These are phyloP conservation scores for Heterodera carotae DNA, from an alignment of 1,140 invertebrate species.

Conservation along the genomic window DNA sequence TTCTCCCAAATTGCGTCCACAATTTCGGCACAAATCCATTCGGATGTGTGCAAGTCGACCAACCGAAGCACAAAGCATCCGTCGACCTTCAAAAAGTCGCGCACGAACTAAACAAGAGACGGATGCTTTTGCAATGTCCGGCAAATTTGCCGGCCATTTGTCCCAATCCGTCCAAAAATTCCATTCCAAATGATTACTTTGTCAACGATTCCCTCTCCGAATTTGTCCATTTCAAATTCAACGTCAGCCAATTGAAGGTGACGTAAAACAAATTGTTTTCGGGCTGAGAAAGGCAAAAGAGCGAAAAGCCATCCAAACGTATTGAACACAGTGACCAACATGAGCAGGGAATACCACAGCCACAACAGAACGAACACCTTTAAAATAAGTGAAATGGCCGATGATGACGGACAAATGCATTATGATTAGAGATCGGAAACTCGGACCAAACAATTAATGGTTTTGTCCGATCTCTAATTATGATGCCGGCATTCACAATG, in stretches of 20 bases:
- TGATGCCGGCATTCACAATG: too few relatives aligned
- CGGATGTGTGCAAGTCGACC: conserved; percentile 58
- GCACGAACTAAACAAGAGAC: conserved; percentile 52
- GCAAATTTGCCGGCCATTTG: too few relatives aligned
- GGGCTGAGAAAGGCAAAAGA: conserved; percentile 48
- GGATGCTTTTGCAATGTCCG: background rate
- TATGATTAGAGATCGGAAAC: too few relatives aligned
- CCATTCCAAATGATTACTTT: conserved; percentile 5
- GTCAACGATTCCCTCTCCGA: background rate
- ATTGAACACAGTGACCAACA: conserved; percentile 65
- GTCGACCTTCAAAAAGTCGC: conserved; percentile 62
- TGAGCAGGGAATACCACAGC: conserved; percentile 70
- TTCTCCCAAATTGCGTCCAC: conserved; percentile 39
- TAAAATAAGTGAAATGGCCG: background rate
- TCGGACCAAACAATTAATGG: too few relatives aligned
- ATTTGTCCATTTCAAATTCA: conserved; percentile 39
- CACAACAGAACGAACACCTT: conserved; percentile 67
- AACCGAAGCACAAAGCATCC: conserved; percentile 59
- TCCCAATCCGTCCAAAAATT: too few relatives aligned
- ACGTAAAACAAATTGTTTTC: conserved; percentile 52
- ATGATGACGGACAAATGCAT: background rate
- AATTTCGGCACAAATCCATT: conserved; percentile 59
- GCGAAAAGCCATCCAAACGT: conserved; percentile 53
- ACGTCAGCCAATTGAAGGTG: conserved; percentile 62
- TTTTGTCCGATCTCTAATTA: too few relatives aligned